Evolutionary conservation across 37 sponge, comb jelly and placozoan genomes (phyloP).

Genomic region (Bolinopsis microptera): DNA sequence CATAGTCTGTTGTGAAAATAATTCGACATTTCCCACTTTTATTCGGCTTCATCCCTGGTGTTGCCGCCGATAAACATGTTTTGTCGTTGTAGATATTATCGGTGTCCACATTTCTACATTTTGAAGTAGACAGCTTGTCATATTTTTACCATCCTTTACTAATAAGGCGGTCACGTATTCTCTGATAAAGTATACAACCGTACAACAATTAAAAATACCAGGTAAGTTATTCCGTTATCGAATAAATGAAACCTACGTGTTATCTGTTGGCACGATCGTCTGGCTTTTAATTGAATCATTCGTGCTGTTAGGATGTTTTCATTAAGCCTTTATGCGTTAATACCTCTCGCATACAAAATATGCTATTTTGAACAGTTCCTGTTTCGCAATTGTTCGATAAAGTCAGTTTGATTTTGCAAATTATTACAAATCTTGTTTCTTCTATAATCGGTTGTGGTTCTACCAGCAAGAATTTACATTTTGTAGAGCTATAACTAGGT

Average conservation of each 20-base stretch:
- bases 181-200: neutral
- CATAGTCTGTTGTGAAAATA: neutral
- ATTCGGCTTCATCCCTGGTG: neutral
- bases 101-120: neutral
- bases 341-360: neutral
- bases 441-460: too few species aligned
- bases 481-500: too few species aligned
- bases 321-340: neutral
- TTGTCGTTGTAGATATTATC: neutral
- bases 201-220: neutral
- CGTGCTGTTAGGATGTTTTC: neutral
- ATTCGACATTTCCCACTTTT: neutral
- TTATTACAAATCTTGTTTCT: too few species aligned
- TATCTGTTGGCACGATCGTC: neutral
- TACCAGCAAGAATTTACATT: too few species aligned
- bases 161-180: neutral
- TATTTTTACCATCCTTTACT: neutral
- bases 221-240: too few species aligned
- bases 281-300: neutral
- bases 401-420: too few species aligned
- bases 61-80: neutral
- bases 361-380: neutral
- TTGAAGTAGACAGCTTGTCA: neutral
- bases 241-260: too few species aligned
- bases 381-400: neutral